A percentile compares a stretch with the other conserved stretches of the same genome.
Evolutionary conservation across 2,113 vertebrate genomes (phyloP).

Genomic region (Meleagris gallopavo): DNA sequence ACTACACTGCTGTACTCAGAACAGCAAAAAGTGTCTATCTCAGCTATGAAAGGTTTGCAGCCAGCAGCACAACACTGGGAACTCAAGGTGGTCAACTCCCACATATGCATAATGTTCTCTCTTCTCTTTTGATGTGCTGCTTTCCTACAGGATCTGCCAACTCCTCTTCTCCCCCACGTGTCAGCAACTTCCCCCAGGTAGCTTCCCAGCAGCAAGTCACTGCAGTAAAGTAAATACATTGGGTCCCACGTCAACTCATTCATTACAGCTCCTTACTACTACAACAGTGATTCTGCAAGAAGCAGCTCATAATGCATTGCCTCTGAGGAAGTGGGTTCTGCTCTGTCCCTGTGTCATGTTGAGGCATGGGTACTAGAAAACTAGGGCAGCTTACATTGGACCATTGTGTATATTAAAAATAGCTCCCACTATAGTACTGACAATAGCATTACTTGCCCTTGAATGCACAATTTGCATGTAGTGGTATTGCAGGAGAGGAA

Average conservation of each 20-base stretch:
- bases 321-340: neutral
- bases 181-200: neutral
- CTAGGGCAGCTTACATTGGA: neutral
- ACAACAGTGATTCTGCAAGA: neutral
- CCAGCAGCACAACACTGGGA: neutral
- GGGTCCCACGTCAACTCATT: neutral
- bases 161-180: neutral
- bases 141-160: neutral
- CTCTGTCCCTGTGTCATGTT: neutral
- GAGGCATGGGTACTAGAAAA: neutral
- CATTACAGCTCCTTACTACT: neutral
- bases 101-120: neutral
- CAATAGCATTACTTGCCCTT: neutral
- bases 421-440: slow-evolving; percentile 17
- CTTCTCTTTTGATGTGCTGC: neutral
- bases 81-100: neutral
- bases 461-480: neutral
- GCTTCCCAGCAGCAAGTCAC: neutral
- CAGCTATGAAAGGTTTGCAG: neutral
- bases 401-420: slow-evolving; percentile 27
- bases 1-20: neutral
- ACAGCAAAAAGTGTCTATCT: neutral
- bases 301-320: neutral
- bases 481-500: neutral
- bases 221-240: neutral